Evolutionary conservation across 2,888 invertebrate species (phyloP).

Genomic region (Cantharis nigra): DNA sequence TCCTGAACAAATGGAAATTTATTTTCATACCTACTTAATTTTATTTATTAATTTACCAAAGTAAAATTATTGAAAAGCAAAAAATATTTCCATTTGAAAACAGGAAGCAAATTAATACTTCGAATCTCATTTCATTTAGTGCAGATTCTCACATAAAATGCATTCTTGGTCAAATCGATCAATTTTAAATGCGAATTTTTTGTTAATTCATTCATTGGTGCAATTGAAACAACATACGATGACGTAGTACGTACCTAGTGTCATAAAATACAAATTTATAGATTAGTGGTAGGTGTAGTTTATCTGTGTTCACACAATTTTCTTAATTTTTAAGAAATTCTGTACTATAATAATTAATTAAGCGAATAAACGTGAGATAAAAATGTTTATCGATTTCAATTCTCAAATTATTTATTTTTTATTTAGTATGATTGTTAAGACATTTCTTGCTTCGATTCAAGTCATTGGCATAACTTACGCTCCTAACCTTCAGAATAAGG

Average conservation of each 20-base stretch:
- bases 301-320: neutral
- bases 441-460: neutral
- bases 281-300: neutral
- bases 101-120: neutral
- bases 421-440: neutral
- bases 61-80: neutral
- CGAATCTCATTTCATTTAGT: neutral
- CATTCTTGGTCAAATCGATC: neutral
- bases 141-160: neutral
- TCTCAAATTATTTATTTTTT: neutral
- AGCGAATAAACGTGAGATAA: neutral
- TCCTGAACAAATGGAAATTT: neutral
- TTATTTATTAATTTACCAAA: neutral
- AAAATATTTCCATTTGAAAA: neutral
- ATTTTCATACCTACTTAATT: neutral
- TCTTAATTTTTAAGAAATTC: neutral
- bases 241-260: neutral
- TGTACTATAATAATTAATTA: neutral
- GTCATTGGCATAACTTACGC: neutral
- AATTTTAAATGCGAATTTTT: neutral
- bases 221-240: neutral
- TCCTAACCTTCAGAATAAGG: too few relatives aligned
- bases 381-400: neutral
- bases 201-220: neutral
- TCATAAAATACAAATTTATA: neutral